Conservation (phyloP, 2,797 vertebrate species). For the Austrolebias charrua region DNA sequence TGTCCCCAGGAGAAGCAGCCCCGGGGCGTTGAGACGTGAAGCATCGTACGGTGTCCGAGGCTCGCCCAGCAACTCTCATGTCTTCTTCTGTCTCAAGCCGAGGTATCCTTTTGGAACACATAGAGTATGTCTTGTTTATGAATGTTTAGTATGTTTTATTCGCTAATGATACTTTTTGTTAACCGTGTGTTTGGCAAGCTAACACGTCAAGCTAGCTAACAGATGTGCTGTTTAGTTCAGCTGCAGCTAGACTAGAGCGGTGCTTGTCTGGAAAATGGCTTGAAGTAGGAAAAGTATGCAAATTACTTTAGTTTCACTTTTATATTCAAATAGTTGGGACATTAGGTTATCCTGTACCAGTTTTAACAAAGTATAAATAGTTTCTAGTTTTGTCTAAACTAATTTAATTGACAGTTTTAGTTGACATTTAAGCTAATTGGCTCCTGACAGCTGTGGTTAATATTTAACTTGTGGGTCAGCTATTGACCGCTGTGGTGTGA, state of each 20-base stretch:
- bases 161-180: background rate
- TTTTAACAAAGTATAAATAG: too few species aligned
- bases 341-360: background rate
- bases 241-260: background rate
- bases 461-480: slow-evolving; percentile 31
- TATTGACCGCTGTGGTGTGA: slow-evolving; percentile 1
- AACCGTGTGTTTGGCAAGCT: slow-evolving; percentile 12
- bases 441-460: slow-evolving; percentile 26
- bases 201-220: slow-evolving; percentile 32
- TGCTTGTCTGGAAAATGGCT: background rate
- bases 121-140: background rate
- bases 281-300: background rate
- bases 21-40: slow-evolving; percentile 34
- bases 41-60: slow-evolving; percentile 46
- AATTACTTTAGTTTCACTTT: background rate
- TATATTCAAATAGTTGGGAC: background rate
- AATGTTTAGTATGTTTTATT: background rate
- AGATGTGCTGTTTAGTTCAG: background rate
- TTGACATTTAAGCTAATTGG: background rate
- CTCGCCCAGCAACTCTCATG: slow-evolving; percentile 16
- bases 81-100: background rate
- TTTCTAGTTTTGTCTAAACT: background rate
- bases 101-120: slow-evolving; percentile 11
- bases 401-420: background rate
- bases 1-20: slow-evolving; percentile 4